Percentiles rank a stretch among this genome's conserved stretches.
Evolutionary conservation across 1,140 invertebrate genomes (phyloP).

Genomic region (Conopomorpha cramerella): DNA sequence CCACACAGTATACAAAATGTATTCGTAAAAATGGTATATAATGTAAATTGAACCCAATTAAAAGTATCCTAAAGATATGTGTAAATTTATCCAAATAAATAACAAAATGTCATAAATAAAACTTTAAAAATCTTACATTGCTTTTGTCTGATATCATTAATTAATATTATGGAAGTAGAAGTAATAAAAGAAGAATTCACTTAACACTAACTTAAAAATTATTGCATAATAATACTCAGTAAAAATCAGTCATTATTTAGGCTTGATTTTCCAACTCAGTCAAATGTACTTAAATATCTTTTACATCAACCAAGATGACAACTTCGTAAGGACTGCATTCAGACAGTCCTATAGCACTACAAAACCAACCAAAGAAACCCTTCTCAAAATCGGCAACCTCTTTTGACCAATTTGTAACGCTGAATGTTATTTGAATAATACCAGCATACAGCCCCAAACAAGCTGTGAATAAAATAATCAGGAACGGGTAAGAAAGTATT

Average conservation of each 20-base stretch:
- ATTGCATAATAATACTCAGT: too few species aligned
- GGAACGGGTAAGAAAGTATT: constrained; percentile 73
- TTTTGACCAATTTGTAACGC: constrained; percentile 69
- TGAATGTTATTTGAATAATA: constrained; percentile 71
- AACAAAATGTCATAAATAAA: too few species aligned
- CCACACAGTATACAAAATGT: too few species aligned
- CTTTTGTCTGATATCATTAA: too few species aligned
- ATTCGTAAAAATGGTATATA: neutral
- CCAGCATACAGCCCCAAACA: constrained; percentile 71
- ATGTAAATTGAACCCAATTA: neutral
- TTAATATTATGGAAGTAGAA: too few species aligned
- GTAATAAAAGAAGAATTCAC: too few species aligned
- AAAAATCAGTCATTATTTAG: too few species aligned
- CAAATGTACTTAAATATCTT: constrained; percentile 22
- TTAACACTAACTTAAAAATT: too few species aligned
- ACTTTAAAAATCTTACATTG: too few species aligned
- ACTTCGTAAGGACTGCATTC: constrained; percentile 75
- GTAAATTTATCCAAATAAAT: too few species aligned
- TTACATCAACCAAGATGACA: constrained; percentile 55
- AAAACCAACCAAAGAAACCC: constrained; percentile 80
- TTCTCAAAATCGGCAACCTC: constrained; percentile 78
- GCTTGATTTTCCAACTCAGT: too few species aligned
- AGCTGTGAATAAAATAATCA: constrained; percentile 68
- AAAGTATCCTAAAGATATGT: neutral
- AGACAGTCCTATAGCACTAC: constrained; percentile 67